Percentiles rank a stretch among this genome's conserved stretches.
These are phyloP conservation scores for Nesogale talazaci DNA, from an alignment of 2,113 vertebrate species.

Conservation along the genomic window DNA sequence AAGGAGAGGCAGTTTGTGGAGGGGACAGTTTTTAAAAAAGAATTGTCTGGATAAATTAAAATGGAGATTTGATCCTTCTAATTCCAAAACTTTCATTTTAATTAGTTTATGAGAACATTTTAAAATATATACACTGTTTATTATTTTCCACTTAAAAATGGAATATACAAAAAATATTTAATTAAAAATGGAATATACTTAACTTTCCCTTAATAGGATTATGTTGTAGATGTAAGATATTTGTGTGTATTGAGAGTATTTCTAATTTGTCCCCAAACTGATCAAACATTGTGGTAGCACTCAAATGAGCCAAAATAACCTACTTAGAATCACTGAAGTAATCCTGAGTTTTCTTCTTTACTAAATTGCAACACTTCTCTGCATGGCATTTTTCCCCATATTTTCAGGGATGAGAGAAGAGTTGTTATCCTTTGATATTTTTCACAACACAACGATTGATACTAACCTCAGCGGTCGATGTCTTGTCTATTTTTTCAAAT, in stretches of 20 bases:
- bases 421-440: neutral
- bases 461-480: neutral
- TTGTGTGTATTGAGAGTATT: neutral
- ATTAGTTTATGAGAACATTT: constrained; percentile 36
- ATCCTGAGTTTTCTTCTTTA: neutral
- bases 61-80: constrained; percentile 8
- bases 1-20: neutral
- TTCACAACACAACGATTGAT: neutral
- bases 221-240: neutral
- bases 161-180: too few relatives aligned
- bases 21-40: neutral
- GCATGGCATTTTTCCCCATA: neutral
- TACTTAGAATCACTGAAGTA: neutral
- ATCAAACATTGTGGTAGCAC: neutral
- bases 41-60: neutral
- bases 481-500: constrained; percentile 17
- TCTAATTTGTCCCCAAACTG: neutral
- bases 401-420: neutral
- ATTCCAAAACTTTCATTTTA: constrained; percentile 26
- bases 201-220: neutral
- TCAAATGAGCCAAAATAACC: neutral
- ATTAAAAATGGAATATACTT: neutral
- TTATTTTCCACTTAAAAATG: constrained; percentile 43
- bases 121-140: neutral
- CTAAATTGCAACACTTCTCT: neutral